Conservation (phyloP, 2,113 vertebrate species). For the Brienomyrus longianalis region DNA sequence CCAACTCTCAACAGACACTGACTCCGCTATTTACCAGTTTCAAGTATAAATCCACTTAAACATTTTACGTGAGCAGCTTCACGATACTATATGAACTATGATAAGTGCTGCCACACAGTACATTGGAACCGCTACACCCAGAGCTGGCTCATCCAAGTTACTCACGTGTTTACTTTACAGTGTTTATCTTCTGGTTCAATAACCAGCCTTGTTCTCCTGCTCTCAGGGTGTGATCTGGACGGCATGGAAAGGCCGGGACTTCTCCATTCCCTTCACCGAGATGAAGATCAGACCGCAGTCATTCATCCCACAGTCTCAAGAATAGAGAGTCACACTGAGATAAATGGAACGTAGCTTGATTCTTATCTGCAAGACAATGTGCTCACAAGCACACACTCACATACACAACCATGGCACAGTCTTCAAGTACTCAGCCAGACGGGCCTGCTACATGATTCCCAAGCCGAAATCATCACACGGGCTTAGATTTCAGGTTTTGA, state of each 20-base stretch:
- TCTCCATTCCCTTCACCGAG: constrained; percentile 84
- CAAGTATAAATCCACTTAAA: not conserved
- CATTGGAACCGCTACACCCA: not conserved
- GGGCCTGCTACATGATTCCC: not conserved
- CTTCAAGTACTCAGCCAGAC: not conserved
- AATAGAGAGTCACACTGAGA: constrained; percentile 41
- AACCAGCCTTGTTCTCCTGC: constrained; percentile 5
- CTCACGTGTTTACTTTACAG: not conserved
- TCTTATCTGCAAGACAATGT: not conserved
- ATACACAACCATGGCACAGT: not conserved
- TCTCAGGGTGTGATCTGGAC: constrained; percentile 85
- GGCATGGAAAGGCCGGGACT: constrained; percentile 86
- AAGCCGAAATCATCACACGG: not conserved
- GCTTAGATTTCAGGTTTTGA: not conserved
- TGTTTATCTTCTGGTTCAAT: not conserved
- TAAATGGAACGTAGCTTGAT: not conserved
- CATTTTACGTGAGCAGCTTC: not conserved
- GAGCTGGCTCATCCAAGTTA: not conserved
- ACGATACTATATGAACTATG: not conserved
- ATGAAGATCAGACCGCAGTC: constrained; percentile 82
- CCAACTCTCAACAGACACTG: not conserved
- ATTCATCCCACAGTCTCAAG: constrained; percentile 50
- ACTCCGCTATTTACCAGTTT: not conserved
- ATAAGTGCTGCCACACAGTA: not conserved
- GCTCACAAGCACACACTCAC: constrained; percentile 1